These are phyloP conservation scores for Drosophila kepulauana DNA, from an alignment of 1,140 invertebrate species.

Conservation along the genomic window DNA sequence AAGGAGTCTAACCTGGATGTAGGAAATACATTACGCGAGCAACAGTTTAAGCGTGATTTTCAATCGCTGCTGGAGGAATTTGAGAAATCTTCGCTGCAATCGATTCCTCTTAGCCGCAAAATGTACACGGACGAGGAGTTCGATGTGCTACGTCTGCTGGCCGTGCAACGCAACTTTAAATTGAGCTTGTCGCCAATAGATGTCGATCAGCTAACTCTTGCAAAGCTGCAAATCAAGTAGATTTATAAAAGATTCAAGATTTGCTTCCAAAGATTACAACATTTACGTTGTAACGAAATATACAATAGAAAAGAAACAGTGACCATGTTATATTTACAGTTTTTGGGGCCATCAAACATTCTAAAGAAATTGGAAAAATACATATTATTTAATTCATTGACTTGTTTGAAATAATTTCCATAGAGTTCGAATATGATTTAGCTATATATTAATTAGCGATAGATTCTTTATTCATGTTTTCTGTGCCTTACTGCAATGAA, in stretches of 20 bases:
- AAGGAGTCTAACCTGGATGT: background rate
- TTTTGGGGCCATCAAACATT: too few relatives aligned
- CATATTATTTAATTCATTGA: too few relatives aligned
- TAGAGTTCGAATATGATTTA: too few relatives aligned
- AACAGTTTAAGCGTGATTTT: conserved; percentile 35
- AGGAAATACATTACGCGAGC: background rate
- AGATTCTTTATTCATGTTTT: background rate
- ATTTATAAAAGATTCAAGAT: background rate
- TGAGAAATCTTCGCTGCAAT: background rate
- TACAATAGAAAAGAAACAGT: too few relatives aligned
- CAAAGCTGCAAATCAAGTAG: conserved; percentile 47
- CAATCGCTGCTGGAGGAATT: conserved; percentile 43
- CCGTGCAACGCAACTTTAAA: conserved; percentile 41
- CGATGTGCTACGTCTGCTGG: conserved; percentile 31
- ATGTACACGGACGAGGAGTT: conserved; percentile 45
- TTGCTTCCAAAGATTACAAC: background rate
- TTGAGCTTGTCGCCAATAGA: conserved; percentile 47
- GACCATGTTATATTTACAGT: too few relatives aligned
- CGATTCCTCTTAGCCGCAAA: conserved; percentile 35
- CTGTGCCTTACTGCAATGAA: background rate
- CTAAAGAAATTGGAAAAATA: too few relatives aligned
- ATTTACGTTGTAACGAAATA: too few relatives aligned
- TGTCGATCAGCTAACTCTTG: conserved; percentile 45
- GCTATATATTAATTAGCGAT: too few relatives aligned
- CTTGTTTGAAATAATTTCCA: too few relatives aligned